These are phyloP conservation scores for Lasiommata megera DNA, from an alignment of 2,888 invertebrate species.

Conservation along the genomic window DNA sequence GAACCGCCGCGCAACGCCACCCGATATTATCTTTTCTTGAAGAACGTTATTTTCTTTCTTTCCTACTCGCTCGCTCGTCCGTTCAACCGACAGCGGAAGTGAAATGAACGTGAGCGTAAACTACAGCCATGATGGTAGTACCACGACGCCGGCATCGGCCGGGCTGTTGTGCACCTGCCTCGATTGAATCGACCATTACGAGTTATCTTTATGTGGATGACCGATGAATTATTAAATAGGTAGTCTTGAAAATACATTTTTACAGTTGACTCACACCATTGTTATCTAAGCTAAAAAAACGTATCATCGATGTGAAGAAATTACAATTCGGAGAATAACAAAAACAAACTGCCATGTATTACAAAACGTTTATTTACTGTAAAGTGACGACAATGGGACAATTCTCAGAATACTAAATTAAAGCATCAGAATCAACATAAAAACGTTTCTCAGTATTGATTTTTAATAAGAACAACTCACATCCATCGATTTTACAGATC, in stretches of 20 bases:
- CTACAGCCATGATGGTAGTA: conserved; percentile 49
- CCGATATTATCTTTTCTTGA: conserved; percentile 74
- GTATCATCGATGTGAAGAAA: not conserved
- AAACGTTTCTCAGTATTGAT: conserved; percentile 31
- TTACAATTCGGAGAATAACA: not conserved
- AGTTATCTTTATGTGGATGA: conserved; percentile 4
- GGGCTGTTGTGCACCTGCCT: conserved; percentile 36
- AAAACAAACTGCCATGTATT: conserved; percentile 6
- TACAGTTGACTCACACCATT: not conserved
- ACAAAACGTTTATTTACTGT: conserved; percentile 30
- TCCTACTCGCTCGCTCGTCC: conserved; percentile 64
- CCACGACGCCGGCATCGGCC: conserved; percentile 26
- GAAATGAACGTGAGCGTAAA: conserved; percentile 75
- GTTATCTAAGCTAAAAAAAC: not conserved
- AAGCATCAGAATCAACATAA: conserved; percentile 31
- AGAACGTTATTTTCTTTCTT: conserved; percentile 78
- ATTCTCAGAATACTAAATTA: conserved; percentile 33
- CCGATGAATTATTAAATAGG: conserved; percentile 8
- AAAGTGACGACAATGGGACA: conserved; percentile 27
- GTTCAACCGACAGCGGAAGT: conserved; percentile 78
- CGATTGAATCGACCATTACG: conserved; percentile 12
- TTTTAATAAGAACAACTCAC: conserved; percentile 24
- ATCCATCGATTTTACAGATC: not conserved
- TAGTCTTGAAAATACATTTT: not conserved
- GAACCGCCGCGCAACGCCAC: conserved; percentile 44